phyloP scores from a whole-genome alignment of 2,888 invertebrate species.

The Drosophila mulleri region DNA sequence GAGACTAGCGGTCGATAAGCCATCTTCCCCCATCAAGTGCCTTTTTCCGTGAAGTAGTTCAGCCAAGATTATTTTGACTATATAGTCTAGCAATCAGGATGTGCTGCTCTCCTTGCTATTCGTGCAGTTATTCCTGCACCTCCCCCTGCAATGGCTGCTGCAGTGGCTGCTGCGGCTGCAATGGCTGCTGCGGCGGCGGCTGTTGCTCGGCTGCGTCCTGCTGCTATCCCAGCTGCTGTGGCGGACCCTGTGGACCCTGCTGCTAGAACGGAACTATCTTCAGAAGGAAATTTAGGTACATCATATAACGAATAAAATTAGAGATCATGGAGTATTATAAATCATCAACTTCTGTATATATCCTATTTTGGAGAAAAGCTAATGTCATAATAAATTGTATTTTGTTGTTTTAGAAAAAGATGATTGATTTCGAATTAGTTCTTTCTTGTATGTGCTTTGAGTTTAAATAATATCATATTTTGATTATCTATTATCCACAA shows the following conservation, averaged over 20 bases:
- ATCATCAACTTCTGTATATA: no score
- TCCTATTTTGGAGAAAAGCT: background rate
- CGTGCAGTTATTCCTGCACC: slow-evolving; percentile 26
- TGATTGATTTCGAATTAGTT: no score
- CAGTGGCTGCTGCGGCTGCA: slow-evolving; percentile 25
- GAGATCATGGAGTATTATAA: background rate
- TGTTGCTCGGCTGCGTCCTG: slow-evolving; percentile 6
- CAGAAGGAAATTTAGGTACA: slow-evolving; percentile 9
- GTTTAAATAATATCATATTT: no score
- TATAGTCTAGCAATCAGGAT: background rate
- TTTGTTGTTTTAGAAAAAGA: no score
- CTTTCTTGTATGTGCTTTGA: no score
- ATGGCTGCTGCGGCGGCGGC: slow-evolving; percentile 21
- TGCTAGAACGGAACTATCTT: slow-evolving; percentile 1
- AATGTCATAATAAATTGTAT: slow-evolving; percentile 1
- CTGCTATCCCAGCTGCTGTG: slow-evolving; percentile 4
- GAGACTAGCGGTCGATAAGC: background rate
- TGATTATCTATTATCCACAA: no score
- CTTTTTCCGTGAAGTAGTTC: slow-evolving; percentile 3
- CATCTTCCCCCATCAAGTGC: background rate
- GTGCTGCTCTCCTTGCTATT: slow-evolving; percentile 21
- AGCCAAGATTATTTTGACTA: background rate
- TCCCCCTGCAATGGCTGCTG: slow-evolving; percentile 26
- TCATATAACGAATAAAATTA: background rate
- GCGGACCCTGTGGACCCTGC: slow-evolving; percentile 10